Evolutionary conservation across 2,797 vertebrate species (phyloP).

Genomic region (Orientallactaga sibirica): DNA sequence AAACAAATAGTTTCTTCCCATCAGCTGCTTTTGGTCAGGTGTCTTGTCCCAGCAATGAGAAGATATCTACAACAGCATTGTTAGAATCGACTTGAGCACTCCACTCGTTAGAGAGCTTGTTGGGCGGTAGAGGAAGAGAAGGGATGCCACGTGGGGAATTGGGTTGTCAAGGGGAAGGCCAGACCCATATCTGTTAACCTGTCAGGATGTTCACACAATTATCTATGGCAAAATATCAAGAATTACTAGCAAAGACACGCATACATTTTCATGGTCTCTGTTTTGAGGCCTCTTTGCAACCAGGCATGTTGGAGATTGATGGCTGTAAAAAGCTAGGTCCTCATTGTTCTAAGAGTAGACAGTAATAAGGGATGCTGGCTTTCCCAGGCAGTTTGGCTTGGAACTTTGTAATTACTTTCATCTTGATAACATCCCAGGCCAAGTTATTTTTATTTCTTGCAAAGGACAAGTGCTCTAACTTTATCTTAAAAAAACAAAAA

Average conservation of each 20-base stretch:
- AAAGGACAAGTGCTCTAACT: slow-evolving; percentile 75
- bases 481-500: slow-evolving; percentile 64
- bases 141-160: neutral
- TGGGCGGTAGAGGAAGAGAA: neutral
- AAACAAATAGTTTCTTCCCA: too few species aligned
- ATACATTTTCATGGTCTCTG: neutral
- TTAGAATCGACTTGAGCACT: slow-evolving; percentile 16
- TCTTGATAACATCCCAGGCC: slow-evolving; percentile 64
- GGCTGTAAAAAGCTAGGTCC: neutral
- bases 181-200: neutral
- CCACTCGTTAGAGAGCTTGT: neutral
- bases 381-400: slow-evolving; percentile 32
- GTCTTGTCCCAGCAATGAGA: too few species aligned
- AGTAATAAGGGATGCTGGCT: slow-evolving; percentile 22
- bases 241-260: neutral
- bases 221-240: neutral
- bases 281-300: slow-evolving; percentile 7
- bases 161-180: neutral
- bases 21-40: too few species aligned
- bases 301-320: neutral
- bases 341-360: slow-evolving; percentile 12
- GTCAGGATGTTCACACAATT: neutral
- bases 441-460: slow-evolving; percentile 79
- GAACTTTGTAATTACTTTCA: slow-evolving; percentile 78
- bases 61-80: too few species aligned